phyloP scores from a whole-genome alignment of 2,797 vertebrate species.

The Macropus fuliginosus region DNA sequence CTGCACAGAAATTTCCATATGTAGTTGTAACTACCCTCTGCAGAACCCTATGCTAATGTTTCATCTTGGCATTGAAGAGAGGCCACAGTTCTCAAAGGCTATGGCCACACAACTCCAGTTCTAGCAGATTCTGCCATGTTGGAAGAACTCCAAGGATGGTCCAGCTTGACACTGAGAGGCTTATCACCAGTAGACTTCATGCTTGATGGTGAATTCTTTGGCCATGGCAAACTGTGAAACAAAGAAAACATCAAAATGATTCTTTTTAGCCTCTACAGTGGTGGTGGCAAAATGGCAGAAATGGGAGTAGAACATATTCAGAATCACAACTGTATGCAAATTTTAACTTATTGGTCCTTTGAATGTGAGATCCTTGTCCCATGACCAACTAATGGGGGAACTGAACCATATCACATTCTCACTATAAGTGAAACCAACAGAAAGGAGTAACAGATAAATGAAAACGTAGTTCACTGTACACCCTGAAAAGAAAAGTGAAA shows the following conservation, averaged over 20 bases:
- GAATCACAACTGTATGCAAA: not conserved
- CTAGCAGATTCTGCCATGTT: not conserved
- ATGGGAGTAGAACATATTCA: not conserved
- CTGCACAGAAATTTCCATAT: constrained; percentile 16
- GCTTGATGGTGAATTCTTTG: not conserved
- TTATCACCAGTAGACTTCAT: not conserved
- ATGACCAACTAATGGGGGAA: not conserved
- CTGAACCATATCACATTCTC: not conserved
- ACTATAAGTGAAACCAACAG: not conserved
- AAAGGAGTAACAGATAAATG: not conserved
- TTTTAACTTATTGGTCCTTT: not conserved
- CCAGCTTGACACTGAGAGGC: not conserved
- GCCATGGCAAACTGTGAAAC: not conserved
- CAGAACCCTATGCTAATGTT: not conserved
- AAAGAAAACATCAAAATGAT: not conserved
- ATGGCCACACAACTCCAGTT: not conserved
- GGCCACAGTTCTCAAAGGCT: not conserved
- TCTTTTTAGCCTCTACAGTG: not conserved
- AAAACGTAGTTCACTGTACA: not conserved
- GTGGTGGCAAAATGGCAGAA: not conserved
- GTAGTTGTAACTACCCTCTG: not conserved
- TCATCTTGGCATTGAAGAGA: not conserved
- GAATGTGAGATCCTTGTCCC: not conserved
- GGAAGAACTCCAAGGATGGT: not conserved
- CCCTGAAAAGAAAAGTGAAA: not conserved